Evolutionary conservation across 2,888 invertebrate genomes (phyloP).

Genomic region (Ornithoptera priamus): DNA sequence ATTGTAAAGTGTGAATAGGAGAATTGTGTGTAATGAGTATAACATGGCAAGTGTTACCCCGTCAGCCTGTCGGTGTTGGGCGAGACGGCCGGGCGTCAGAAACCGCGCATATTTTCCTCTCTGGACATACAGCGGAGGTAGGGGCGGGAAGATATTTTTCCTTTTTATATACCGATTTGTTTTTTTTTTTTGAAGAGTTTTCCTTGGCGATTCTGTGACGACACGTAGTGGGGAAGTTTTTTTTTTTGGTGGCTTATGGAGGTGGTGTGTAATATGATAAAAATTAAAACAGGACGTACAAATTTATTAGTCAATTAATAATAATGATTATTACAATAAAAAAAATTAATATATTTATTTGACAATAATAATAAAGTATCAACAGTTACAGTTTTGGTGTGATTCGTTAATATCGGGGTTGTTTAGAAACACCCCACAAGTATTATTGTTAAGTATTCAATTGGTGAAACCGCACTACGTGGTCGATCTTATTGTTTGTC

Average conservation of each 20-base stretch:
- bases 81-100: constrained; percentile 68
- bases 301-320: neutral
- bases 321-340: neutral
- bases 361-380: too few relatives aligned
- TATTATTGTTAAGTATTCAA: too few relatives aligned
- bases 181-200: constrained; percentile 26
- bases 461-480: constrained; percentile 25
- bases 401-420: too few relatives aligned
- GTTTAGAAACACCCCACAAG: too few relatives aligned
- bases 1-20: neutral
- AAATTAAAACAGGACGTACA: neutral
- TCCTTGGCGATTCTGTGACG: constrained; percentile 27
- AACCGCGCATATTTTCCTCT: constrained; percentile 77
- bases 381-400: too few relatives aligned
- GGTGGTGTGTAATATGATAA: neutral
- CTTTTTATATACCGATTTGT: constrained; percentile 18
- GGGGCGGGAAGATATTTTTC: constrained; percentile 31
- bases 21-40: neutral
- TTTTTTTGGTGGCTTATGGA: constrained; percentile 37
- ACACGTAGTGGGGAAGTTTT: constrained; percentile 37
- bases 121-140: constrained; percentile 78
- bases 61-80: constrained; percentile 74
- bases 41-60: constrained; percentile 41
- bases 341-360: too few relatives aligned
- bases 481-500: constrained; percentile 25